These are phyloP conservation scores for Bombus sibiricus DNA, from an alignment of 1,140 invertebrate species.

Conservation along the genomic window DNA sequence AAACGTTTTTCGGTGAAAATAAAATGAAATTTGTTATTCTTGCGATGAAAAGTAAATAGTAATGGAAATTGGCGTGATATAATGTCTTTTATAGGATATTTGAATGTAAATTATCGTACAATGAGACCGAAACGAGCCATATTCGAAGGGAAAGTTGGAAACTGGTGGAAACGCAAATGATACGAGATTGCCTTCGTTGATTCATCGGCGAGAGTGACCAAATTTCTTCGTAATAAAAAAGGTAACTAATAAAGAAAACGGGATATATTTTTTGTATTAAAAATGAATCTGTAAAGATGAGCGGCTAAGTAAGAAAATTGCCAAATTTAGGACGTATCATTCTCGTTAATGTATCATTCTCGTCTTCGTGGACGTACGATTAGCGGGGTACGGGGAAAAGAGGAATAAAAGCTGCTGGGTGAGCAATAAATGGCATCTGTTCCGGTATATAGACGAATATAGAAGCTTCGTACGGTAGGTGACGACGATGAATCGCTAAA, in stretches of 20 bases:
- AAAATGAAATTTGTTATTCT: neutral
- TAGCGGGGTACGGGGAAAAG: neutral
- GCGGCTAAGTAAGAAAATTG: too few relatives aligned
- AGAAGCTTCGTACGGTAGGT: slow-evolving; percentile 7
- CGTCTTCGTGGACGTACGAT: neutral
- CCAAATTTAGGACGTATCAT: too few relatives aligned
- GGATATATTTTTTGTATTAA: too few relatives aligned
- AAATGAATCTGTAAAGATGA: too few relatives aligned
- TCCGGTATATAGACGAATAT: neutral
- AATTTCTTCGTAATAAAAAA: neutral
- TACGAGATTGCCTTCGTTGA: neutral
- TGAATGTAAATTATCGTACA: neutral
- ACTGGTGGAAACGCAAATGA: neutral
- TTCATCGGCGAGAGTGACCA: neutral
- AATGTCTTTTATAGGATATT: neutral
- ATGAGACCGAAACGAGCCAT: neutral
- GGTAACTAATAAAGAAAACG: too few relatives aligned
- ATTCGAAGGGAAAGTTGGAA: neutral
- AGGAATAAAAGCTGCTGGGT: neutral
- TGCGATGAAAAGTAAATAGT: neutral
- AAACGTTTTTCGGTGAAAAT: neutral
- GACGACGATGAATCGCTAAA: slow-evolving; percentile 19
- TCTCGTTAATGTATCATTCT: neutral
- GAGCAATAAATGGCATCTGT: neutral
- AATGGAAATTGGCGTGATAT: neutral